phyloP scores from a whole-genome alignment of 2,888 invertebrate genomes.

The Luperina nickerlii region DNA sequence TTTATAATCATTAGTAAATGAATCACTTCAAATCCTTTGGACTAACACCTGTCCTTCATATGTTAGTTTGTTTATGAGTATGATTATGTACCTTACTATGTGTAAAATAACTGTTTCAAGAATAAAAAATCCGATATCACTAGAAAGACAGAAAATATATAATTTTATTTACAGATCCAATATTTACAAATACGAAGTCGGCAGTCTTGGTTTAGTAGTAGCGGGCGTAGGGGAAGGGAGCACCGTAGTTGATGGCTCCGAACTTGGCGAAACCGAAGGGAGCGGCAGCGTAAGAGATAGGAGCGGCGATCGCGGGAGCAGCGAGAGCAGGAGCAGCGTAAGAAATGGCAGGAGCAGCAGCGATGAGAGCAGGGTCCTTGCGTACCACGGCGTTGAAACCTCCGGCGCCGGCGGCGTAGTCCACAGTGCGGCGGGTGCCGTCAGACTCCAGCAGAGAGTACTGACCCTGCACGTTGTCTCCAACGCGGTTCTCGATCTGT shows the following conservation, averaged over 20 bases:
- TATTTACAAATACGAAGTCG: constrained; percentile 67
- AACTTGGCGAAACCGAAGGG: constrained; percentile 60
- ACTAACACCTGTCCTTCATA: background rate
- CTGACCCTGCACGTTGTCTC: constrained; percentile 72
- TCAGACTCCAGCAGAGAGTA: constrained; percentile 87
- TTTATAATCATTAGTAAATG: background rate
- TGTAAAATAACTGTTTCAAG: background rate
- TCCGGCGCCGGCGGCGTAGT: constrained; percentile 88
- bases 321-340: constrained; percentile 58
- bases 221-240: constrained; percentile 72
- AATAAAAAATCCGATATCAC: constrained; percentile 26
- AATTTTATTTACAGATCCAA: constrained; percentile 66
- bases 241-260: constrained; percentile 51
- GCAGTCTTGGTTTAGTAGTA: constrained; percentile 66
- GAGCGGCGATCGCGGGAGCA: constrained; percentile 65
- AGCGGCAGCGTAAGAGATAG: constrained; percentile 64
- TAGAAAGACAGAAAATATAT: constrained; percentile 47
- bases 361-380: constrained; percentile 81
- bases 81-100: background rate
- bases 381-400: constrained; percentile 90
- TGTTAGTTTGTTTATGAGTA: background rate
- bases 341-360: constrained; percentile 60
- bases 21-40: background rate
- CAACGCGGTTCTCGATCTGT: constrained; percentile 79
- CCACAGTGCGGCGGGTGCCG: constrained; percentile 88